A percentile compares a stretch with the other conserved stretches of the same genome.
phyloP scores from a whole-genome alignment of 2,797 vertebrate species.

The Pelochelys cantorii region DNA sequence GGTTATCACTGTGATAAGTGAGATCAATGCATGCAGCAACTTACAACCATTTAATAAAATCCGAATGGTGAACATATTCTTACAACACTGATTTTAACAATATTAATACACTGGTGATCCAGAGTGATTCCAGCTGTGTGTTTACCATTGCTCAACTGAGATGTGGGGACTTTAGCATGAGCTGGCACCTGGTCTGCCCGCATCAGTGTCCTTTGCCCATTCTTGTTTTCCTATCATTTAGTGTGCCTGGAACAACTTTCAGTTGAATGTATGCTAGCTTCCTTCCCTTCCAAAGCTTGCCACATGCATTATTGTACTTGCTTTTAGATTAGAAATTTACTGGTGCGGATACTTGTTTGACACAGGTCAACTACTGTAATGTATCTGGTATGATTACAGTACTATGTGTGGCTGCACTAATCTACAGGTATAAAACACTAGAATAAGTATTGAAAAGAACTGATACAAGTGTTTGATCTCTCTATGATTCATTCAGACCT shows the following conservation, averaged over 20 bases:
- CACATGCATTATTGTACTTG: conserved; percentile 33
- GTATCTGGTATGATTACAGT: neutral
- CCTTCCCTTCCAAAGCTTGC: neutral
- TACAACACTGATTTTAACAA: neutral
- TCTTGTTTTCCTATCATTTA: conserved; percentile 9
- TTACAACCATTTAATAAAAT: too few relatives aligned
- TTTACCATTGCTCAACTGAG: neutral
- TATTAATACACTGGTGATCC: neutral
- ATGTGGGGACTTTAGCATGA: neutral
- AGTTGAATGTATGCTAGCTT: conserved; percentile 38
- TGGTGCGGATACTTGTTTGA: conserved; percentile 29
- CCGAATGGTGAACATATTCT: neutral
- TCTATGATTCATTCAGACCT: neutral
- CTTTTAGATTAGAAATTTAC: conserved; percentile 27
- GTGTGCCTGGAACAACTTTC: neutral
- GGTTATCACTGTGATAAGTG: too few relatives aligned
- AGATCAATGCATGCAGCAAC: too few relatives aligned
- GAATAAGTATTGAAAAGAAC: neutral
- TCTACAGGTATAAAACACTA: neutral
- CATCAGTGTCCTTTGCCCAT: neutral
- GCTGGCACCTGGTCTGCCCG: neutral
- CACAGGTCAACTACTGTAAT: conserved; percentile 12
- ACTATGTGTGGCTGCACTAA: neutral
- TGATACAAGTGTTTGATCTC: neutral
- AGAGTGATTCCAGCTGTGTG: neutral